A percentile compares a stretch with the other conserved stretches of the same genome.
Evolutionary conservation across 2,113 vertebrate genomes (phyloP).

Genomic region (Oncorhynchus masou): DNA sequence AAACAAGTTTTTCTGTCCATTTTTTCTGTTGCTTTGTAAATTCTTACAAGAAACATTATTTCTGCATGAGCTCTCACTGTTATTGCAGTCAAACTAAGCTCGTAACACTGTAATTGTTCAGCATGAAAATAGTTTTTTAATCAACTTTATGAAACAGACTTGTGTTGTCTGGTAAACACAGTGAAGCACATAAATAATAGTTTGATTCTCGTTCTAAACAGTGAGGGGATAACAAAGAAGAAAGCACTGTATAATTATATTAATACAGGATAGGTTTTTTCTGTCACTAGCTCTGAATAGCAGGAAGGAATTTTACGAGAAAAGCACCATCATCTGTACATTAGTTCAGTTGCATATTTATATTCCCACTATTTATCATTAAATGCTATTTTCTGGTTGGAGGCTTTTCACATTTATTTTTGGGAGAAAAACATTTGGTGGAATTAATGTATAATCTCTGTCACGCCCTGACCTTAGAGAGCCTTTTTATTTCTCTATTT

Average conservation of each 20-base stretch:
- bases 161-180: neutral
- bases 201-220: neutral
- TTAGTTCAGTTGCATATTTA: neutral
- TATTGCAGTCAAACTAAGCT: neutral
- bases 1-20: no score
- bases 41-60: neutral
- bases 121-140: neutral
- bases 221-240: neutral
- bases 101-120: neutral
- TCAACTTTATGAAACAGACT: neutral
- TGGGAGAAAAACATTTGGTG: neutral
- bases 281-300: neutral
- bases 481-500: no score
- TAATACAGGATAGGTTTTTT: neutral
- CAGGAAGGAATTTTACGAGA: neutral
- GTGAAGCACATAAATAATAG: neutral
- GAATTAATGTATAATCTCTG: neutral
- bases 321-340: neutral
- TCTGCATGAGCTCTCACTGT: neutral
- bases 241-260: neutral
- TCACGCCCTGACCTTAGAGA: no score
- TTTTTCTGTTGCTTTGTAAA: neutral
- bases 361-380: neutral
- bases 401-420: neutral
- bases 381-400: constrained; percentile 4